These are phyloP conservation scores for Catostylus mosaicus DNA, from an alignment of 30 jellyfish, hydroid and myxozoan genomes.

Conservation along the genomic window DNA sequence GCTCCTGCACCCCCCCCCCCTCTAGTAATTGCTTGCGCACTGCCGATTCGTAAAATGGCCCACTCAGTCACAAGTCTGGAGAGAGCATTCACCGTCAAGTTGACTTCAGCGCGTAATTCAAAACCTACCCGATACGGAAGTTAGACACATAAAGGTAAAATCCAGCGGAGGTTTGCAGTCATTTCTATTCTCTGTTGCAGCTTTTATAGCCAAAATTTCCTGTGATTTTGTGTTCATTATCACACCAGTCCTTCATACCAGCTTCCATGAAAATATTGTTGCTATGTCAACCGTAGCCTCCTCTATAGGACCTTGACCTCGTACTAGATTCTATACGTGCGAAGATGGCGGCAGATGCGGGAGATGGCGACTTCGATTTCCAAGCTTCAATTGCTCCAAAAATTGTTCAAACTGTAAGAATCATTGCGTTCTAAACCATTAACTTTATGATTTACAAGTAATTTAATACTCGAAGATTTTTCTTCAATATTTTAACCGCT, in stretches of 20 bases:
- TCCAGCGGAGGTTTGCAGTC: slow-evolving; percentile 82
- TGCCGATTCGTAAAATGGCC: too few relatives aligned
- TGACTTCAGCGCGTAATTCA: too few relatives aligned
- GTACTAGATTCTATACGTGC: slow-evolving; percentile 25
- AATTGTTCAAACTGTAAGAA: slow-evolving; percentile 12
- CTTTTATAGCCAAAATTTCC: slow-evolving; percentile 64
- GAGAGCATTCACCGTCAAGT: too few relatives aligned
- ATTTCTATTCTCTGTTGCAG: slow-evolving; percentile 55
- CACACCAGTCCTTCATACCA: background rate
- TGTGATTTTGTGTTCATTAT: slow-evolving; percentile 45
- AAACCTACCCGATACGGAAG: slow-evolving; percentile 80
- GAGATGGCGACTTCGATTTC: background rate
- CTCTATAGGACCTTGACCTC: slow-evolving; percentile 4
- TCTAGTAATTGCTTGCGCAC: too few relatives aligned
- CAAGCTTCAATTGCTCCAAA: slow-evolving; percentile 16
- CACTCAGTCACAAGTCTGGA: too few relatives aligned
- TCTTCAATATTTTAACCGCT: too few relatives aligned
- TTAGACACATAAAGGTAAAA: slow-evolving; percentile 78
- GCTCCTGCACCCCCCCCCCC: too few relatives aligned
- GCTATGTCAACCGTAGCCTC: slow-evolving; percentile 38
- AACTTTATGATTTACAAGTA: too few relatives aligned
- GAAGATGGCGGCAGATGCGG: slow-evolving; percentile 41
- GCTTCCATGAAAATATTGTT: slow-evolving; percentile 7
- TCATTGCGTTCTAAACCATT: too few relatives aligned
- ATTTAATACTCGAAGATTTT: too few relatives aligned